Percentiles rank a stretch among this genome's conserved stretches.
phyloP scores from a whole-genome alignment of 2,113 vertebrate species.

The Megaceryle torquata region DNA sequence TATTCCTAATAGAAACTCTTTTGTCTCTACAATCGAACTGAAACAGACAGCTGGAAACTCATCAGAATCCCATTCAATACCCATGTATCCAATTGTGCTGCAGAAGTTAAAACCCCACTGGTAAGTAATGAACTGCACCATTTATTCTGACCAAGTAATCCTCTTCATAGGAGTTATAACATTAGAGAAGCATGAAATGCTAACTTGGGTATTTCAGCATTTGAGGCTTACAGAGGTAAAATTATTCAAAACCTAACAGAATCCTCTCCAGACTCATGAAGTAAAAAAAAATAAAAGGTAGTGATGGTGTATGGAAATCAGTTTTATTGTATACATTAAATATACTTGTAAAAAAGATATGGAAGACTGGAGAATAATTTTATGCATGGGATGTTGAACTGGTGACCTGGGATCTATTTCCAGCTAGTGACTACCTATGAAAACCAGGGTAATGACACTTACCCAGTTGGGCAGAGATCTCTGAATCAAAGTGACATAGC shows the following conservation, averaged over 20 bases:
- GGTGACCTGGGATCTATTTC: not conserved
- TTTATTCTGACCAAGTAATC: not conserved
- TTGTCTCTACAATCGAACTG: not conserved
- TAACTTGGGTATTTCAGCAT: not conserved
- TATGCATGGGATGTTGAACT: not conserved
- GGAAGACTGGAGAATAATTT: not conserved
- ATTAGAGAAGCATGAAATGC: not conserved
- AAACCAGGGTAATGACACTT: not conserved
- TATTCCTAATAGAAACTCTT: not conserved
- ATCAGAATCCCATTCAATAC: not conserved
- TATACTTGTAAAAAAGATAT: not conserved
- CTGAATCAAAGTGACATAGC: not conserved
- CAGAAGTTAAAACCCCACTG: not conserved
- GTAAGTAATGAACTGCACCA: not conserved
- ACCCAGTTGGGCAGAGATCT: not conserved
- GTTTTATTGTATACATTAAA: not conserved
- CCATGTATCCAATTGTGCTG: not conserved
- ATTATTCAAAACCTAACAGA: not conserved
- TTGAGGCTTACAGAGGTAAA: not conserved
- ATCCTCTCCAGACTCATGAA: not conserved
- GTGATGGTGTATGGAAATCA: not conserved
- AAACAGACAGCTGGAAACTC: not conserved
- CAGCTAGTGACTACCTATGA: not conserved
- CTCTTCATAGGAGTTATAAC: not conserved
- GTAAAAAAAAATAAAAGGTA: not conserved